Conservation (phyloP, 2,888 invertebrate genomes). For the Cybosia mesomella region DNA sequence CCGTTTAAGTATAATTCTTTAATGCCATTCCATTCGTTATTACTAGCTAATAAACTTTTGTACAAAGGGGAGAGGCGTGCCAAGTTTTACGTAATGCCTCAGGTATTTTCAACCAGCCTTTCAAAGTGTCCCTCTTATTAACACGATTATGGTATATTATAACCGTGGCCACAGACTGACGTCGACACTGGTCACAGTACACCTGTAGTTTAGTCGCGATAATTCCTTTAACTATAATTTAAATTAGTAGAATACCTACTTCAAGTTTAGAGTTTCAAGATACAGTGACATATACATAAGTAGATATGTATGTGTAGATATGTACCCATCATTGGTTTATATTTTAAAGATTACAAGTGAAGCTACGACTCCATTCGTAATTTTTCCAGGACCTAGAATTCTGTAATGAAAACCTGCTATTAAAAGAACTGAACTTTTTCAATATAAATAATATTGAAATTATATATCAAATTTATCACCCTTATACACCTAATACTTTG, state of each 20-base stretch:
- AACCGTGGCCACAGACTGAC: background rate
- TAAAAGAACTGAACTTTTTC: no score
- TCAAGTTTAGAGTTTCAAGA: background rate
- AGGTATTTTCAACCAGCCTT: background rate
- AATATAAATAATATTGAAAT: no score
- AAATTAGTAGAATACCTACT: background rate
- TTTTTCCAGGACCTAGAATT: no score
- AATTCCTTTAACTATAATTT: background rate
- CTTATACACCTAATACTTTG: background rate
- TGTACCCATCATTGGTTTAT: no score
- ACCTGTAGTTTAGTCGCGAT: background rate
- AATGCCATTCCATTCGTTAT: background rate
- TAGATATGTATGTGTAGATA: no score
- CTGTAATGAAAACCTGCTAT: no score
- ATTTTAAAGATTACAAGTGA: no score
- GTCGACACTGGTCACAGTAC: background rate
- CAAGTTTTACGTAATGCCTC: background rate
- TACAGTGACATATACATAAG: no score
- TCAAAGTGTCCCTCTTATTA: background rate
- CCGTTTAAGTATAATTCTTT: constrained; percentile 3
- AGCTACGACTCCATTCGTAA: no score
- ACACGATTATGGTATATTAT: background rate
- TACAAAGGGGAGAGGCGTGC: background rate
- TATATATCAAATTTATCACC: no score
- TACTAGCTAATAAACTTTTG: background rate